These are phyloP conservation scores for Rosalia funebris DNA, from an alignment of 2,888 invertebrate genomes.

Conservation along the genomic window DNA sequence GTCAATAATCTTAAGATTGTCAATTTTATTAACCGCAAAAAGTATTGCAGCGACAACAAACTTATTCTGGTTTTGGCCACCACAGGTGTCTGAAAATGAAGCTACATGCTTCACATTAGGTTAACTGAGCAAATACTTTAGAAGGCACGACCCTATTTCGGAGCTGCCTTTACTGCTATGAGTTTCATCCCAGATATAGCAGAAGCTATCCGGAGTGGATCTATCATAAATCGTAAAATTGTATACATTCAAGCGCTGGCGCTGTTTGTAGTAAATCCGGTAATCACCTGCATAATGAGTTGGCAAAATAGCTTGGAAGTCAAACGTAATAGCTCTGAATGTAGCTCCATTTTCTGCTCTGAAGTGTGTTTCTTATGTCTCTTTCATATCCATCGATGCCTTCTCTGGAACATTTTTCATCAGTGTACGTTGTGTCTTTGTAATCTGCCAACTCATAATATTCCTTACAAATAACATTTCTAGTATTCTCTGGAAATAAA, in stretches of 20 bases:
- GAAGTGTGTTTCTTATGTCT: neutral
- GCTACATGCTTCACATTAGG: slow-evolving; percentile 34
- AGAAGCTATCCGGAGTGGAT: slow-evolving; percentile 14
- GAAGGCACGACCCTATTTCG: slow-evolving; percentile 37
- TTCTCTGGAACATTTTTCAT: no score
- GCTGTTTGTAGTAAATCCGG: slow-evolving; percentile 16
- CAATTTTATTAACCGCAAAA: slow-evolving; percentile 36
- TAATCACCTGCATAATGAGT: slow-evolving; percentile 3
- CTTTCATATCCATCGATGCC: neutral
- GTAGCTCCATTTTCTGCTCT: neutral
- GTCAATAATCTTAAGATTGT: slow-evolving; percentile 35
- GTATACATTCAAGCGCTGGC: slow-evolving; percentile 31
- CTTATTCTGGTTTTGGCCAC: slow-evolving; percentile 27
- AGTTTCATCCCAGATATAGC: slow-evolving; percentile 35
- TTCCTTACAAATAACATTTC: neutral
- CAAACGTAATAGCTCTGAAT: slow-evolving; percentile 10
- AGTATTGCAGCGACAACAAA: slow-evolving; percentile 34
- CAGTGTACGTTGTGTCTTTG: no score
- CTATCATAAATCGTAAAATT: slow-evolving; percentile 40
- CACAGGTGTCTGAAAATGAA: slow-evolving; percentile 30
- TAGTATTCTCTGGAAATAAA: neutral
- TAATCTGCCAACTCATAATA: neutral
- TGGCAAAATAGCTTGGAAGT: slow-evolving; percentile 7
- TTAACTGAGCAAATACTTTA: slow-evolving; percentile 33
- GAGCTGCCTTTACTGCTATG: slow-evolving; percentile 35